Evolutionary conservation across 2,113 vertebrate species (phyloP).

Genomic region (Bubo bubo): DNA sequence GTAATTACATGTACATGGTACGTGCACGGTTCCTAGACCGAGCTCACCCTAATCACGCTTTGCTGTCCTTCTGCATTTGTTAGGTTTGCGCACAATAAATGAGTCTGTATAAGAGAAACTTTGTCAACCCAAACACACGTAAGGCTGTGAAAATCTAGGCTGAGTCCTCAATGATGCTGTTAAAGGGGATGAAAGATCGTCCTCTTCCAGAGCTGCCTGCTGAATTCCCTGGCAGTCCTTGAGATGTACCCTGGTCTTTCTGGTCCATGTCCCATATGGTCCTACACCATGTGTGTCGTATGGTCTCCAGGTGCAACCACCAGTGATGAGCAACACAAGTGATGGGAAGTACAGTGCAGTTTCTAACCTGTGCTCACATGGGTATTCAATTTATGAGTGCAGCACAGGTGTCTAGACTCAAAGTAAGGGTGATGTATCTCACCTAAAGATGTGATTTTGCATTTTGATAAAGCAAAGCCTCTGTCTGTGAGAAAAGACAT

Average conservation of each 20-base stretch:
- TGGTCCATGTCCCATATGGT: rapidly evolving
- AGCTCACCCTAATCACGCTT: rapidly evolving
- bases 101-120: background rate
- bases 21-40: background rate
- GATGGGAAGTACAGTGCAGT: no score
- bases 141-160: background rate
- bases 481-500: background rate
- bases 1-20: rapidly evolving
- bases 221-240: background rate
- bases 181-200: background rate
- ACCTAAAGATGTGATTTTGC: rapidly evolving
- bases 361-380: rapidly evolving
- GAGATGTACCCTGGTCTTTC: no score
- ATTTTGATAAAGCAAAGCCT: background rate
- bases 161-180: rapidly evolving
- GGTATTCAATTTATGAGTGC: background rate
- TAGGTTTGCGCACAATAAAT: background rate
- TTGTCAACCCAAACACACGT: rapidly evolving
- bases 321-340: rapidly evolving
- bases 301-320: no score
- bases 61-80: background rate
- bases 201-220: background rate
- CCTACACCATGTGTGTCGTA: rapidly evolving
- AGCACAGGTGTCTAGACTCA: rapidly evolving
- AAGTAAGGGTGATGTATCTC: no score